phyloP scores from a whole-genome alignment of 2,888 invertebrate genomes.

The Oscheius onirici region DNA sequence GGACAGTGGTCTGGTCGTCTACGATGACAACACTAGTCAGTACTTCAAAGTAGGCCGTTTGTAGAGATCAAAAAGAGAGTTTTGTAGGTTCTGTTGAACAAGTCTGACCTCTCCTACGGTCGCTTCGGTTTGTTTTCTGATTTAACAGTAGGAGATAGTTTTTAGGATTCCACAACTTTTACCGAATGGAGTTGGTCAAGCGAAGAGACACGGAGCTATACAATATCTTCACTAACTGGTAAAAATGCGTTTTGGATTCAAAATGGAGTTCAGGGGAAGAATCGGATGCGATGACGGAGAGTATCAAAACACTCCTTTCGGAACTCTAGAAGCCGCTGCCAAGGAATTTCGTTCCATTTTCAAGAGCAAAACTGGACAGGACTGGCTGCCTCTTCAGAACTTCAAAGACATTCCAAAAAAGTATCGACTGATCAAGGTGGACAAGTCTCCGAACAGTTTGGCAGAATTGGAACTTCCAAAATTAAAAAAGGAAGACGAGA shows the following conservation, averaged over 20 bases:
- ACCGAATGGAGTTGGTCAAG: conserved; percentile 76
- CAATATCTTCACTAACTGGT: conserved; percentile 76
- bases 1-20: conserved; percentile 56
- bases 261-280: too few relatives aligned
- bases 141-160: too few relatives aligned
- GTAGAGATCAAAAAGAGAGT: not conserved
- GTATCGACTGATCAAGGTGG: conserved; percentile 73
- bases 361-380: conserved; percentile 75
- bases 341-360: conserved; percentile 76
- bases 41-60: conserved; percentile 43
- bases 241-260: too few relatives aligned
- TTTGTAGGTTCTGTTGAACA: conserved; percentile 73
- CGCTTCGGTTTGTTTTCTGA: conserved; percentile 72
- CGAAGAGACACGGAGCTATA: conserved; percentile 73
- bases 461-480: conserved; percentile 39
- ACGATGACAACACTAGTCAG: conserved; percentile 48
- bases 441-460: conserved; percentile 28
- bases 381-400: conserved; percentile 49
- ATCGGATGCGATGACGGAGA: conserved; percentile 72
- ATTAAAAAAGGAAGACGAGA: conserved; percentile 37
- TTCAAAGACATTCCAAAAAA: conserved; percentile 72
- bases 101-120: conserved; percentile 74
- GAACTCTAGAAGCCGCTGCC: conserved; percentile 70
- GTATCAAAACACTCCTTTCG: conserved; percentile 52
- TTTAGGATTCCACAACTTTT: conserved; percentile 74